Evolutionary conservation across 2,797 vertebrate genomes (phyloP), one percentile per base, ranked within the genome.

Genomic region (Esox masquinongy): DNA sequence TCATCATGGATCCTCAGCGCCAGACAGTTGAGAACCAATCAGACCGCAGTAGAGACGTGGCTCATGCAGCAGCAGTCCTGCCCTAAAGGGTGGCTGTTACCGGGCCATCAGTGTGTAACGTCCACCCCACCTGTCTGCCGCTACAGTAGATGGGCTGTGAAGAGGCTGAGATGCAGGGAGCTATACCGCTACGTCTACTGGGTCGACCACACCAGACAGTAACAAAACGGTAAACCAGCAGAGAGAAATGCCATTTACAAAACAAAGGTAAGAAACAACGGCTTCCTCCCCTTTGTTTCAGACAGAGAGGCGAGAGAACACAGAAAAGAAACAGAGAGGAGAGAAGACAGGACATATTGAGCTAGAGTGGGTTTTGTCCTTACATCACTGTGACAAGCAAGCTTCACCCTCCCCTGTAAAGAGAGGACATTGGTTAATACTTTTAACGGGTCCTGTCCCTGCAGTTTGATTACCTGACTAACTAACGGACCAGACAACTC

Each of bases 351-450:
- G 93, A 95, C 90, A 96, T 92, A 94, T 91, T 90, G 89, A 97
- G 92, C 92, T 93, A 50, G 85, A 92, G 88, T 86, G 85, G 85
- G 93, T 92, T 93, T 91, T 82, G 85, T 94, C 90, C 98, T 98
- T 98, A 99, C 97, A 97, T 99, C 97, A 94, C 96, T 97, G 96
- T 99, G 98, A 96, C 97, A 97, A 95, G 96, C 96, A 93, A 93
- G 94, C 96, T 98, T 99, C 96, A 96, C 96, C 95, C 96, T 99
- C 95, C 97, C 97, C 98, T 99, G 97, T 92, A 96, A 96, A 98
- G 94, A 99, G 93, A 95, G 90, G 90, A 94, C 76, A 88, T 88
- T 83, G 90, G 91, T 94, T 93, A 93, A 94, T 92, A 93, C 83
- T 87, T 84, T 88, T 89, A 79, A 86, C 85, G 82, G 80, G 80